Base-by-base conservation (phyloP, 2,797 vertebrate genomes). In the Neoniphon sammara region DNA sequence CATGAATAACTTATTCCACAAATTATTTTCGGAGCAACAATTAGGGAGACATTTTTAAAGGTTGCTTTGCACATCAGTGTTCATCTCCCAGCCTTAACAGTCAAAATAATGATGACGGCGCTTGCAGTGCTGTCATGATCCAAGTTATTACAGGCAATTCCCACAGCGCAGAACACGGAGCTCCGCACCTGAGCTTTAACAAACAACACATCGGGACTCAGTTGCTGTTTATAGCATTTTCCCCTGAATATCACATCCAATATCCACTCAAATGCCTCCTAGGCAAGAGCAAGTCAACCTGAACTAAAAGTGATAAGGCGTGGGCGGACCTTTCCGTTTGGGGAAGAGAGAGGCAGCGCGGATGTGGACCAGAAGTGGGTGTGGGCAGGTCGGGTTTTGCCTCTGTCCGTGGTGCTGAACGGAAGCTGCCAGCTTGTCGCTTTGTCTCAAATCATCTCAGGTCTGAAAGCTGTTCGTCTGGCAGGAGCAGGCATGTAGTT, bases 381-480 rank as follows among this genome's bases (percentile, higher is more conserved):
- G 90, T 85, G 87, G 87, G 82, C 79, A 55, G 30, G 70, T 68
- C 58, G 49, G 39, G n/a, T 36, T 34, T 57, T 76, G 84, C 73
- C 86, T 77, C 87, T 91, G 91, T 92, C 90, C 85, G 82, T 54
- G 87, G 91, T 88, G 84, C 90, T 90, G 89, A 90, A 85, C 73
- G 77, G 84, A 84, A 81, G 83, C 72, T 23, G 74, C 47, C 62
- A 34, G n/a, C 27, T 65, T 20, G 34, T 66, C 52, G 25, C 46
- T 71, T 47, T 5, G 42, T n/a, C 61, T 68, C 30, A 12, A 42
- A 7, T 3, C 36, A 21, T 34, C 50, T 7, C 23, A 46, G 47
- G n/a, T 31, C 30, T 3, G 53, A 53, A 52, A 52, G 64, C 70
- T 34, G 30, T 61, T 64, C 50, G 61, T 81, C 75, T 78, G 61